Percentiles rank a stretch among this genome's conserved stretches.
Evolutionary conservation across 23 tunicate genomes (phyloP).

Genomic region (Halocynthia roretzi): DNA sequence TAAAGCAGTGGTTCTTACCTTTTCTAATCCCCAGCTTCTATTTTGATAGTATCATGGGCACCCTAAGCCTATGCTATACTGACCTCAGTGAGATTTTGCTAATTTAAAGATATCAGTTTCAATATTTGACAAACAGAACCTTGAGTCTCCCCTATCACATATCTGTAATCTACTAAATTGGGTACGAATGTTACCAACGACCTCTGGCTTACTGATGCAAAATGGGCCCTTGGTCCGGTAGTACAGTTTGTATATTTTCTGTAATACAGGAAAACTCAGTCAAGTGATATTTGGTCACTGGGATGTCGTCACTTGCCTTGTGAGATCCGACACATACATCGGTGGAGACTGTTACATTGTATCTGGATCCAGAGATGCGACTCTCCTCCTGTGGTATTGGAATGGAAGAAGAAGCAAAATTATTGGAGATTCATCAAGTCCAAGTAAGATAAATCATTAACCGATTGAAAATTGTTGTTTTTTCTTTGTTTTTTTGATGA

Average conservation of each 20-base stretch:
- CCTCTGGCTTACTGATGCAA: too few species aligned
- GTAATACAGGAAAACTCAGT: slow-evolving; percentile 47
- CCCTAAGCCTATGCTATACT: too few species aligned
- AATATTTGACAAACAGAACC: too few species aligned
- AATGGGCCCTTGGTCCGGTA: too few species aligned
- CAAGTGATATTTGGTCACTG: slow-evolving; percentile 94
- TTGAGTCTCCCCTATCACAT: too few species aligned
- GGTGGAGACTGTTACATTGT: slow-evolving; percentile 99
- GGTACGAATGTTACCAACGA: too few species aligned
- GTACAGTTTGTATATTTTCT: too few species aligned
- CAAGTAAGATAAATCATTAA: slow-evolving; percentile 23
- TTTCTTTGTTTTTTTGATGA: not conserved
- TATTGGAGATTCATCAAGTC: slow-evolving; percentile 67
- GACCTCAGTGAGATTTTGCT: too few species aligned
- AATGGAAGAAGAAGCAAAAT: slow-evolving; percentile 79
- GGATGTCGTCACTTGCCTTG: slow-evolving; percentile 92
- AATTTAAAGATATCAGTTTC: too few species aligned
- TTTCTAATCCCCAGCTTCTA: too few species aligned
- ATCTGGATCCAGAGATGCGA: slow-evolving; percentile 93
- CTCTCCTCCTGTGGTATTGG: slow-evolving; percentile 99
- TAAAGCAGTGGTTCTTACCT: not conserved
- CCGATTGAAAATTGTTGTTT: not conserved
- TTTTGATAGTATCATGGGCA: too few species aligned
- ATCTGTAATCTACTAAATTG: too few species aligned
- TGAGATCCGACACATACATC: slow-evolving; percentile 89